phyloP scores from a whole-genome alignment of 2,888 invertebrate species.

The Mycalesis mineus region DNA sequence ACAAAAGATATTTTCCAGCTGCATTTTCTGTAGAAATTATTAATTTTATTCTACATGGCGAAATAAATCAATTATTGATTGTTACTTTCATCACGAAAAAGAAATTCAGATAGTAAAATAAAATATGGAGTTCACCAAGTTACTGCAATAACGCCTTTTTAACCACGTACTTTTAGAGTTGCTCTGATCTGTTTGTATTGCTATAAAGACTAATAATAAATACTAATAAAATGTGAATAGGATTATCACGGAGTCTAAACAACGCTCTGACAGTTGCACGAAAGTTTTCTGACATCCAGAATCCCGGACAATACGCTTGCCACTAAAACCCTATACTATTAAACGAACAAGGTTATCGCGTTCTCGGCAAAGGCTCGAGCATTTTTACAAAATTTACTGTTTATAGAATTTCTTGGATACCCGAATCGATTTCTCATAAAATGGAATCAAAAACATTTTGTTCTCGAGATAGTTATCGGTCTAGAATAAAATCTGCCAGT shows the following conservation, averaged over 20 bases:
- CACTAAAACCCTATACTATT: slow-evolving; percentile 15
- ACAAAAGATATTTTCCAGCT: too few relatives aligned
- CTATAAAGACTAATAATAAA: too few relatives aligned
- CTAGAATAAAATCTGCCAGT: not conserved
- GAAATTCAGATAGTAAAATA: too few relatives aligned
- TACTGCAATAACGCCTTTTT: too few relatives aligned
- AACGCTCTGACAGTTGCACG: slow-evolving; percentile 49
- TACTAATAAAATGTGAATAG: slow-evolving; percentile 42
- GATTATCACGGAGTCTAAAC: slow-evolving; percentile 42
- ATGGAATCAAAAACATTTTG: not conserved
- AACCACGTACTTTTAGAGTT: too few relatives aligned
- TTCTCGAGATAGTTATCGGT: not conserved
- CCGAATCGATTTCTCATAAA: not conserved
- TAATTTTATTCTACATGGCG: too few relatives aligned
- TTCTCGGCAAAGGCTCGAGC: not conserved
- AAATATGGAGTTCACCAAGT: too few relatives aligned
- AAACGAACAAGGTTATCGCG: slow-evolving; percentile 12
- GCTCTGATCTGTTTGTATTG: too few relatives aligned
- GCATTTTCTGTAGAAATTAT: too few relatives aligned
- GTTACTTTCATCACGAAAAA: too few relatives aligned
- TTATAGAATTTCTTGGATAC: slow-evolving; percentile 1
- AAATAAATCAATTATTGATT: too few relatives aligned
- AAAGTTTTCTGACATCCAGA: slow-evolving; percentile 53
- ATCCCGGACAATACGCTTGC: slow-evolving; percentile 45
- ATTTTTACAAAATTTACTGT: slow-evolving; percentile 7